These are phyloP conservation scores for Agrotis segetum DNA, from an alignment of 2,888 invertebrate species.

Conservation along the genomic window DNA sequence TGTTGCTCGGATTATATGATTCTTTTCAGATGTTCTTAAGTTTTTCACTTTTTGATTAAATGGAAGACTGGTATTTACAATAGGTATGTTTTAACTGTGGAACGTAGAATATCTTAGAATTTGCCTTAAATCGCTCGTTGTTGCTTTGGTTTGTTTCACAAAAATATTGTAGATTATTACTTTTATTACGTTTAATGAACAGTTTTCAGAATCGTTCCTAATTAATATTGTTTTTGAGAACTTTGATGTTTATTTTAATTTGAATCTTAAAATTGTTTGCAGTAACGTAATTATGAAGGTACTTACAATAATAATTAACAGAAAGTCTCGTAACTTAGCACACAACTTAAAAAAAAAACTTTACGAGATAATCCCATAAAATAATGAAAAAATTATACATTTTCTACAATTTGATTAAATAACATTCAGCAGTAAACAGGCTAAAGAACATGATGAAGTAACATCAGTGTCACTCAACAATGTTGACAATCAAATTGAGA, in stretches of 20 bases:
- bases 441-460: no score
- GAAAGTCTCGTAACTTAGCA: no score
- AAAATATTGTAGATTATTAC: neutral
- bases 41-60: conserved; percentile 21
- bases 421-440: no score
- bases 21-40: conserved; percentile 44
- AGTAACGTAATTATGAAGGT: neutral
- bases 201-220: neutral
- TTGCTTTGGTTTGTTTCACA: neutral
- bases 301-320: neutral
- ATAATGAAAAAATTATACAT: no score
- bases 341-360: neutral
- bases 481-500: no score
- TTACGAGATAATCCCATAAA: no score
- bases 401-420: no score
- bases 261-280: neutral
- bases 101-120: neutral
- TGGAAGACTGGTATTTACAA: neutral
- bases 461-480: no score
- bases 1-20: conserved; percentile 67
- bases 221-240: conserved; percentile 2
- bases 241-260: conserved; percentile 3
- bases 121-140: neutral
- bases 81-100: neutral
- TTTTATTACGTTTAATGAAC: neutral